Evolutionary conservation across 2,113 vertebrate genomes (phyloP).

Genomic region (Megaptera novaeangliae): DNA sequence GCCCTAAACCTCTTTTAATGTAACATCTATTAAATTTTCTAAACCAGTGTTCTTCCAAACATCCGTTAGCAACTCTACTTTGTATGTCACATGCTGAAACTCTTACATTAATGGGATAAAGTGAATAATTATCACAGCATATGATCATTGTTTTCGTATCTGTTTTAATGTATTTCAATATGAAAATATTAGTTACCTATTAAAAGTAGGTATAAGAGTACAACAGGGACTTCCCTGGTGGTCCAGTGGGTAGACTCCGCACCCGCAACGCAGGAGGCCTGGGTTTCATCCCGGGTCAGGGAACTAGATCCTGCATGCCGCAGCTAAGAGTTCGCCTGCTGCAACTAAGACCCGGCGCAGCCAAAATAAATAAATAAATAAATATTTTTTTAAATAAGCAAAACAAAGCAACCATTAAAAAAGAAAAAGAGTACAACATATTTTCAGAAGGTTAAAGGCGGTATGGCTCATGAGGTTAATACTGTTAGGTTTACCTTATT

Average conservation of each 20-base stretch:
- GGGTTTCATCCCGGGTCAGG: no score
- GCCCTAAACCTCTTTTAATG: background rate
- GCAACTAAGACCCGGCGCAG: no score
- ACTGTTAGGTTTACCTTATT: background rate
- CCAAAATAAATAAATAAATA: no score
- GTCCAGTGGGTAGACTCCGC: no score
- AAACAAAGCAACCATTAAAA: no score
- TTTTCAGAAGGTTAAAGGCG: conserved; percentile 1
- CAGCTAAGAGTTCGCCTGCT: no score
- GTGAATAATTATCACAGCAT: conserved; percentile 1
- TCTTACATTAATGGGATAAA: background rate
- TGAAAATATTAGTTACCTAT: conserved; percentile 17
- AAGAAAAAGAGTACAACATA: background rate
- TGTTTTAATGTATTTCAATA: background rate
- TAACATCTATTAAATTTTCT: background rate
- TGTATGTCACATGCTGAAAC: background rate
- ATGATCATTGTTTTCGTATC: background rate
- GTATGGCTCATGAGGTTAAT: background rate
- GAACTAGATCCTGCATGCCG: no score
- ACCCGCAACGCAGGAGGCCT: no score
- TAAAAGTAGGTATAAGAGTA: background rate
- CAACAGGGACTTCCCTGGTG: background rate
- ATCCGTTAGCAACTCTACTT: background rate
- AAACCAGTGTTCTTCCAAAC: background rate
- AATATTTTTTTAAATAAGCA: no score